These are phyloP conservation scores for Leptothorax acervorum DNA, from an alignment of 2,888 invertebrate genomes.

Conservation along the genomic window DNA sequence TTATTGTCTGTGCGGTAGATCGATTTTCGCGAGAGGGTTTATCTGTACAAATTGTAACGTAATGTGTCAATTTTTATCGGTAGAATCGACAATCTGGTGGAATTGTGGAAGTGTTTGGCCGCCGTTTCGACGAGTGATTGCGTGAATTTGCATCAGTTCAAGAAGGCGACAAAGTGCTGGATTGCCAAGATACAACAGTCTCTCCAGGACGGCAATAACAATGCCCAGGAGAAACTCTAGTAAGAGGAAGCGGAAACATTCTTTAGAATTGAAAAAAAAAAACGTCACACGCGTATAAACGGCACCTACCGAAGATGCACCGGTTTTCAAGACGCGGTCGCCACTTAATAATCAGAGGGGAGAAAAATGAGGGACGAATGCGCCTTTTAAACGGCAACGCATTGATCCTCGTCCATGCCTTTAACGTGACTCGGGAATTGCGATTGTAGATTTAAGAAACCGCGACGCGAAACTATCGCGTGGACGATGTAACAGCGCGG, in stretches of 20 bases:
- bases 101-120: slow-evolving; percentile 29
- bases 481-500: neutral
- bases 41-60: neutral
- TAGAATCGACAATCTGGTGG: slow-evolving; percentile 17
- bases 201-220: neutral
- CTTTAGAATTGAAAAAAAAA: neutral
- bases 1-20: neutral
- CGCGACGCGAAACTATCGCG: neutral
- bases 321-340: neutral
- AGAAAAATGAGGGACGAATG: neutral
- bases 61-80: neutral
- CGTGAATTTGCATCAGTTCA: slow-evolving; percentile 37
- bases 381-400: neutral
- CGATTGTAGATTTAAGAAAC: slow-evolving; percentile 7
- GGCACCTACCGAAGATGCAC: neutral
- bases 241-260: slow-evolving; percentile 17
- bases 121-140: neutral
- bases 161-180: slow-evolving; percentile 34
- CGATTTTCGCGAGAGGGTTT: neutral
- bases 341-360: neutral
- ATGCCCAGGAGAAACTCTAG: slow-evolving; percentile 9
- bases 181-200: slow-evolving; percentile 13
- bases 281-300: neutral
- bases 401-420: neutral
- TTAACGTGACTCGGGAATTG: neutral